Evolutionary conservation across 2,888 invertebrate species (phyloP).

Genomic region (Xestobium rufovillosum): DNA sequence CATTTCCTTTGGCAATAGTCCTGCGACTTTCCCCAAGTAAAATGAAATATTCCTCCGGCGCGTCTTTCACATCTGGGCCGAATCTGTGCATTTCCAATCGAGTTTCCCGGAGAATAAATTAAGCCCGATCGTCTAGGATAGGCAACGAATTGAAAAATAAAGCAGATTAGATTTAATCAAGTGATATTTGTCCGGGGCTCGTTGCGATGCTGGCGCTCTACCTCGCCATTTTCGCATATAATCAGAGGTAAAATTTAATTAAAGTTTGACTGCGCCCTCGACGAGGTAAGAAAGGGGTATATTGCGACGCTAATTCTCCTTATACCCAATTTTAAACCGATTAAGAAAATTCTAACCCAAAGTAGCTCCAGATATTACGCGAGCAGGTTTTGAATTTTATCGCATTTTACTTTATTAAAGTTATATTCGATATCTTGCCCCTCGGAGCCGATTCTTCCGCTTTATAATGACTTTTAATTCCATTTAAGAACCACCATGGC

Average conservation of each 20-base stretch:
- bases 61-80: too few species aligned
- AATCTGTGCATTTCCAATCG: too few species aligned
- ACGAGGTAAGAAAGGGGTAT: constrained; percentile 36
- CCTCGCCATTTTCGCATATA: constrained; percentile 39
- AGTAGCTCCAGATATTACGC: constrained; percentile 30
- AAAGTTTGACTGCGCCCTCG: constrained; percentile 37
- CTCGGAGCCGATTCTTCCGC: too few species aligned
- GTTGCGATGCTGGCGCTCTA: too few species aligned
- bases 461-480: too few species aligned
- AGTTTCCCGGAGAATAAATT: too few species aligned
- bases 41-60: too few species aligned
- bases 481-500: too few species aligned
- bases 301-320: constrained; percentile 37
- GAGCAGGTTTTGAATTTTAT: constrained; percentile 26
- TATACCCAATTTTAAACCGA: constrained; percentile 42
- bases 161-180: constrained; percentile 39
- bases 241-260: constrained; percentile 42
- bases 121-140: constrained; percentile 24
- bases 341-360: constrained; percentile 40
- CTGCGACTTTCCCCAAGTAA: too few species aligned
- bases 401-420: constrained; percentile 27
- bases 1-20: too few species aligned
- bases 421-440: too few species aligned
- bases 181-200: constrained; percentile 39
- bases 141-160: constrained; percentile 33